These are phyloP conservation scores for Bimastos eiseni DNA, from an alignment of 2,888 invertebrate species.

Conservation along the genomic window DNA sequence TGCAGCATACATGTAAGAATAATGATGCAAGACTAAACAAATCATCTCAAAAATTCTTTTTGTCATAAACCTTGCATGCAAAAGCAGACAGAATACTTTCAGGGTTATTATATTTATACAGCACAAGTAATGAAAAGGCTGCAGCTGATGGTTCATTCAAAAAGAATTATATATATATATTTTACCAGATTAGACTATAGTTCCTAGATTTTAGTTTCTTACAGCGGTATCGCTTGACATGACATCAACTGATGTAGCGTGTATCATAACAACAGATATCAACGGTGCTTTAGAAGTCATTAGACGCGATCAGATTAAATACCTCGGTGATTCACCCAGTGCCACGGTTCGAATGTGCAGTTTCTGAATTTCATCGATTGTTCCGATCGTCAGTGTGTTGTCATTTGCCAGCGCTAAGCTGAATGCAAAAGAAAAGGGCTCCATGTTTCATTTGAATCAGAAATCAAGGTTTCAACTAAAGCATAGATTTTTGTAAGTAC, in stretches of 20 bases:
- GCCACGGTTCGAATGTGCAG: slow-evolving; percentile 93
- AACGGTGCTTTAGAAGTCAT: neutral
- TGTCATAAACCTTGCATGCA: neutral
- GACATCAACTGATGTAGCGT: neutral
- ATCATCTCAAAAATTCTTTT: neutral
- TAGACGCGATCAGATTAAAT: slow-evolving; percentile 17
- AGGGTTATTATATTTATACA: too few species aligned
- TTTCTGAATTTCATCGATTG: slow-evolving; percentile 97
- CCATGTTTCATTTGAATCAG: neutral
- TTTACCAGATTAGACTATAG: neutral
- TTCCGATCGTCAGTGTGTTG: slow-evolving; percentile 87
- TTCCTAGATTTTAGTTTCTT: neutral
- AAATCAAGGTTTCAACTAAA: neutral
- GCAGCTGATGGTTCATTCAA: too few species aligned
- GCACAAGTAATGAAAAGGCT: too few species aligned
- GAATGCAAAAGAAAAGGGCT: slow-evolving; percentile 42
- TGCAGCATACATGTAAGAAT: neutral
- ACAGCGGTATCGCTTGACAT: neutral
- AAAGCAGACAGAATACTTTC: neutral
- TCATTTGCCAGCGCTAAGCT: slow-evolving; percentile 83
- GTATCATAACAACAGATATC: too few species aligned
- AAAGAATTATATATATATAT: too few species aligned
- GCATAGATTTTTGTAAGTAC: neutral
- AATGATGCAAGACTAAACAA: neutral
- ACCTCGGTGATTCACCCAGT: slow-evolving; percentile 84